Percentiles rank a stretch among this genome's conserved stretches.
Conservation (phyloP, 23 tunicate genomes). For the Phallusia fumigata region DNA sequence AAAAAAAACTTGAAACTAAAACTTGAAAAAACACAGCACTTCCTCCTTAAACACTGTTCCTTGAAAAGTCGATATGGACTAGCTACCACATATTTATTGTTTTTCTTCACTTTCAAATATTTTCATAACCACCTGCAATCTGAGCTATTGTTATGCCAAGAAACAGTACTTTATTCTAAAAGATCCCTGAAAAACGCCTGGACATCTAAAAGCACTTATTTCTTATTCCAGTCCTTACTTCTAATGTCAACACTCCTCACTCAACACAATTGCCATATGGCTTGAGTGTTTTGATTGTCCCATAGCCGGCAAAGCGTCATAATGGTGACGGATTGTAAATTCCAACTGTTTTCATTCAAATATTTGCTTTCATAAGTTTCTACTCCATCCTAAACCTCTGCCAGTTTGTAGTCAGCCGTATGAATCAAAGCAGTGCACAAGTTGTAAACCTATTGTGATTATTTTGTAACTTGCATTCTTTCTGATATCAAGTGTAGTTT, state of each 20-base stretch:
- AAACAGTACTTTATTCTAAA: background rate
- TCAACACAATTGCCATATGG: conserved; percentile 4
- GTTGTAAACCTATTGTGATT: background rate
- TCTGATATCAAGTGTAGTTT: background rate
- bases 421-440: background rate
- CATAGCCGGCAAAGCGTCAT: background rate
- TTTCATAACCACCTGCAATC: background rate
- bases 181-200: background rate
- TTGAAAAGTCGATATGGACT: too few species aligned
- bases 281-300: background rate
- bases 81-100: background rate
- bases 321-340: conserved; percentile 19
- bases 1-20: too few species aligned
- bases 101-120: background rate
- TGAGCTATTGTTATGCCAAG: background rate
- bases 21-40: background rate
- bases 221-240: background rate
- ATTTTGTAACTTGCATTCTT: background rate
- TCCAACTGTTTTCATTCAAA: conserved; percentile 15
- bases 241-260: conserved; percentile 9
- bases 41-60: background rate
- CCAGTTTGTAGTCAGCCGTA: background rate
- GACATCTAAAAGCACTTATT: background rate
- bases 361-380: conserved; percentile 9
- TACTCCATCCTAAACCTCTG: background rate